phyloP scores from a whole-genome alignment of 2,113 vertebrate genomes.

The Otocyon megalotis region DNA sequence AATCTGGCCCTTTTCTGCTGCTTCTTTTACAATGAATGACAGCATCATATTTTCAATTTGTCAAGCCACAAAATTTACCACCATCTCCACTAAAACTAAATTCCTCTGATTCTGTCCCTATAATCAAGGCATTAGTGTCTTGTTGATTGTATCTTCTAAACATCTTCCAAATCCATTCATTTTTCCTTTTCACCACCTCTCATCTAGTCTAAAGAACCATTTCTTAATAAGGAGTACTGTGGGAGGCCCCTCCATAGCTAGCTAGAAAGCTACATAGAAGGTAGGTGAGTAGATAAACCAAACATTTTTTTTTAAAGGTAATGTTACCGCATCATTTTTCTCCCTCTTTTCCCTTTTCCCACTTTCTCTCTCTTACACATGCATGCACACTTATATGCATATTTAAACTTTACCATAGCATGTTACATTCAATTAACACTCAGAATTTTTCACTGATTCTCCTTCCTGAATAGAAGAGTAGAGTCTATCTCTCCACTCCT shows the following conservation, averaged over 20 bases:
- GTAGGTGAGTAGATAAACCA: neutral
- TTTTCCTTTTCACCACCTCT: neutral
- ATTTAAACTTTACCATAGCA: neutral
- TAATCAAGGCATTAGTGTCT: neutral
- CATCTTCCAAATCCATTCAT: neutral
- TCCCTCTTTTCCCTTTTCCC: neutral
- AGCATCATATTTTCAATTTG: neutral
- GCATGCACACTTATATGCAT: neutral
- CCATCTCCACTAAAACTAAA: neutral
- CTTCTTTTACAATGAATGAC: neutral
- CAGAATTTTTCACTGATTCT: neutral
- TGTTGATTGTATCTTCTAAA: neutral
- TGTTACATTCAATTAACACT: neutral
- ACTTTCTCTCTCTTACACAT: neutral
- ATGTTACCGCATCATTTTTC: neutral
- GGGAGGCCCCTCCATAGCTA: neutral
- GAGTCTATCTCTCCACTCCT: neutral
- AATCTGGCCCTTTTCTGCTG: neutral
- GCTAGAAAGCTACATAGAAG: neutral
- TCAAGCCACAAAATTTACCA: neutral
- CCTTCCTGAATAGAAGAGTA: neutral
- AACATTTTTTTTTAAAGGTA: neutral
- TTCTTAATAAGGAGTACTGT: neutral
- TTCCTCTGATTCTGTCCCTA: neutral
- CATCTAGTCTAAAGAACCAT: neutral